Evolutionary conservation across 2,888 invertebrate genomes (phyloP).

Genomic region (Theodoxus fluviatilis): DNA sequence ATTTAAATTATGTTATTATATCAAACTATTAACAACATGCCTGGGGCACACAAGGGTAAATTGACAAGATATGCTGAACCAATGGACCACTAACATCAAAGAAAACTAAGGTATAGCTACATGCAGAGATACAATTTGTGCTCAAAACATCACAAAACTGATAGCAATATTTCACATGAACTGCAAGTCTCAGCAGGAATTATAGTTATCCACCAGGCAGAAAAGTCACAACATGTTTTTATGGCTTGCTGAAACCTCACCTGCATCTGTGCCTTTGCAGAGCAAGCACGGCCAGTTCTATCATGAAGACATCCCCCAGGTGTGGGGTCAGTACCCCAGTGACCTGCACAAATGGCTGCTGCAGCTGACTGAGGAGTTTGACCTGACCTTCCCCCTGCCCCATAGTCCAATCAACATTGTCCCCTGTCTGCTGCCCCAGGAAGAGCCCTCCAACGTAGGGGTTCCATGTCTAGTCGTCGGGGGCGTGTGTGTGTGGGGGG

Average conservation of each 20-base stretch:
- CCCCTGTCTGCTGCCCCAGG: constrained; percentile 62
- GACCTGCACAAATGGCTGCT: constrained; percentile 61
- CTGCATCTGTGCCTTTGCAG: constrained; percentile 31
- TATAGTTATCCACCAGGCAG: too few relatives aligned
- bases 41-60: too few relatives aligned
- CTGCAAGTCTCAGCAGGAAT: too few relatives aligned
- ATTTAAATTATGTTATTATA: background rate
- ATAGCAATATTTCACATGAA: too few relatives aligned
- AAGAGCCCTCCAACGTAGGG: constrained; percentile 42
- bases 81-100: too few relatives aligned
- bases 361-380: constrained; percentile 64
- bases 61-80: too few relatives aligned
- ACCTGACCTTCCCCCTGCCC: constrained; percentile 62
- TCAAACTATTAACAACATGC: too few relatives aligned
- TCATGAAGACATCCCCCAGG: constrained; percentile 51
- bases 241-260: too few relatives aligned
- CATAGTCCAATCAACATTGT: constrained; percentile 58
- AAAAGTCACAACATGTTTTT: too few relatives aligned
- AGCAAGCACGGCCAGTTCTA: constrained; percentile 53
- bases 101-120: too few relatives aligned
- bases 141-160: background rate
- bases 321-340: constrained; percentile 57
- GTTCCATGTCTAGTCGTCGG: background rate
- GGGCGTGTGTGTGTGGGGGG: background rate
- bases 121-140: too few relatives aligned